Evolutionary conservation across 2,797 vertebrate genomes (phyloP).

Genomic region (Rachycentron canadum): DNA sequence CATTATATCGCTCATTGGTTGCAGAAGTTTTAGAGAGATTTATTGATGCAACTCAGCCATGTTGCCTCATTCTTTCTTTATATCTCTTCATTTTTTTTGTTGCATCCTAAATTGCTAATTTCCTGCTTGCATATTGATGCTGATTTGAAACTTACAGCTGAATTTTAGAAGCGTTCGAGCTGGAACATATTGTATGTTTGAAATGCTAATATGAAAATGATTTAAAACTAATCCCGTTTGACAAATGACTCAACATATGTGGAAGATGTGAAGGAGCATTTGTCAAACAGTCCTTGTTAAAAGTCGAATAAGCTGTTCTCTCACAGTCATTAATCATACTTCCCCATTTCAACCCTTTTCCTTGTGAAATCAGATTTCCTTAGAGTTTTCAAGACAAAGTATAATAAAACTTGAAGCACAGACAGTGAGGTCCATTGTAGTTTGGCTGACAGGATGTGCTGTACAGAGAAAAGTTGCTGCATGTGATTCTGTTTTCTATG

Average conservation of each 20-base stretch:
- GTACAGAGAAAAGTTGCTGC: conserved; percentile 77
- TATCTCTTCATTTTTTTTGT: conserved; percentile 44
- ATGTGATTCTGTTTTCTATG: conserved; percentile 82
- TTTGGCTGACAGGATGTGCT: conserved; percentile 58
- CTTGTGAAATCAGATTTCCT: conserved; percentile 45
- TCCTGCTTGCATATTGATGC: conserved; percentile 29
- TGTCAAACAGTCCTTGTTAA: conserved; percentile 31
- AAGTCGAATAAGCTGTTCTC: conserved; percentile 46
- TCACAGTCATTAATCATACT: conserved; percentile 25
- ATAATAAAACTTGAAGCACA: conserved; percentile 64
- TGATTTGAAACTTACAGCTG: conserved; percentile 11
- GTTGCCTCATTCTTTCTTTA: conserved; percentile 55
- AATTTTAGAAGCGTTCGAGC: conserved; percentile 13
- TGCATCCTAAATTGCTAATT: conserved; percentile 36
- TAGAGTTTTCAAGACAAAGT: conserved; percentile 47
- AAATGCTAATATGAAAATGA: conserved; percentile 35
- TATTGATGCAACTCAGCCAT: conserved; percentile 45
- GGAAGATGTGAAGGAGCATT: conserved; percentile 2
- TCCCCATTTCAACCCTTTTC: conserved; percentile 30
- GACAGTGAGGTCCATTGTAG: conserved; percentile 3
- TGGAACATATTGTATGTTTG: conserved; percentile 43
- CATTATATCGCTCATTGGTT: conserved; percentile 45
- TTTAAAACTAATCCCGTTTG: conserved; percentile 27
- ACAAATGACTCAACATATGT: conserved; percentile 12
- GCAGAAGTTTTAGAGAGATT: conserved; percentile 52